phyloP scores from a whole-genome alignment of 2,113 vertebrate species.

The Macquaria ambigua region DNA sequence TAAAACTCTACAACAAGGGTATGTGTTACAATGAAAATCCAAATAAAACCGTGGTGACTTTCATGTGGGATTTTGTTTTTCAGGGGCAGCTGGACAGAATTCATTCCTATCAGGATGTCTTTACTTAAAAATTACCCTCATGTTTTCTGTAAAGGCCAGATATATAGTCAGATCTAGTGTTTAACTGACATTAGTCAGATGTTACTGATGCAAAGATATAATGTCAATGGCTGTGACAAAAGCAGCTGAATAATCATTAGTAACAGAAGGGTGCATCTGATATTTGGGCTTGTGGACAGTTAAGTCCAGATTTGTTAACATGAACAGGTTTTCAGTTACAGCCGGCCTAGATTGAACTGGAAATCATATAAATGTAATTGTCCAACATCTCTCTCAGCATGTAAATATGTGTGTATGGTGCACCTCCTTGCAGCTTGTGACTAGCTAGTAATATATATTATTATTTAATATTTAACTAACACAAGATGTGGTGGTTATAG shows the following conservation, averaged over 20 bases:
- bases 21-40: slow-evolving; percentile 32
- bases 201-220: background rate
- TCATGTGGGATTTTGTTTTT: slow-evolving; percentile 1
- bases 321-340: background rate
- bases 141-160: background rate
- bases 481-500: no score
- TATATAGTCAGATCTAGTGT: background rate
- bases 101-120: background rate
- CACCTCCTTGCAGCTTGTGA: background rate
- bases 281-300: background rate
- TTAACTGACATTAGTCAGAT: slow-evolving; percentile 2
- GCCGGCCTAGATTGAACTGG: background rate
- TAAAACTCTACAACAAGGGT: slow-evolving; percentile 99
- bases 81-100: background rate
- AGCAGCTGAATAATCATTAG: background rate
- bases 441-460: no score
- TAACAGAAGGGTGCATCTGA: background rate
- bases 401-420: background rate
- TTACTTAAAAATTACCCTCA: background rate
- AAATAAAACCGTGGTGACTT: background rate
- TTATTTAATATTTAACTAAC: background rate
- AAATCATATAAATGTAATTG: background rate
- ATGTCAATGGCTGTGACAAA: background rate
- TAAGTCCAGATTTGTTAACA: background rate
- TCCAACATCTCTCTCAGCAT: background rate